Evolutionary conservation across 2,888 invertebrate species (phyloP).

Genomic region (Drosophila sordidapex): DNA sequence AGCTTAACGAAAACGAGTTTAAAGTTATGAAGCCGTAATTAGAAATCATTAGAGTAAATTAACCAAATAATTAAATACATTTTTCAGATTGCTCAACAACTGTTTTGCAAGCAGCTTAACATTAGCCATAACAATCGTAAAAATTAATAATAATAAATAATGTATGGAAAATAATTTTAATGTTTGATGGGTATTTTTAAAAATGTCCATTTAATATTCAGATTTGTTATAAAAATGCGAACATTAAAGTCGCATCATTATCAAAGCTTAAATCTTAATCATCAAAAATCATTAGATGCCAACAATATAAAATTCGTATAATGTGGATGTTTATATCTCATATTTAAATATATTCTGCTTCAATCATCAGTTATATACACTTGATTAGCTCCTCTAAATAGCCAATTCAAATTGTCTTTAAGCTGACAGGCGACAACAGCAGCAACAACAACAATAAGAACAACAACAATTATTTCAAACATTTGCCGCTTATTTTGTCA

Average conservation of each 20-base stretch:
- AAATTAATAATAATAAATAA: background rate
- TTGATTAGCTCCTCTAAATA: slow-evolving; percentile 30
- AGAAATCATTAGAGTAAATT: slow-evolving; percentile 30
- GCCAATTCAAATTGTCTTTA: slow-evolving; percentile 39
- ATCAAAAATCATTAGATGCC: background rate
- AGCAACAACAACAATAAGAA: slow-evolving; percentile 38
- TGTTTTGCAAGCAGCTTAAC: slow-evolving; percentile 3
- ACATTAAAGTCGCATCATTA: background rate
- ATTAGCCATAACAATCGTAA: background rate
- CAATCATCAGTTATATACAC: slow-evolving; percentile 10
- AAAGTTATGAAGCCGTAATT: slow-evolving; percentile 12
- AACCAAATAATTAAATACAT: slow-evolving; percentile 23
- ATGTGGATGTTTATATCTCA: background rate
- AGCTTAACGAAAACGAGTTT: background rate
- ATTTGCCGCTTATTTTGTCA: slow-evolving; percentile 76
- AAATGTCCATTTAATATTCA: background rate
- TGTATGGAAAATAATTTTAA: background rate
- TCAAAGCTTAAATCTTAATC: background rate
- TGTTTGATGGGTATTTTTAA: background rate
- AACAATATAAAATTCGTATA: background rate
- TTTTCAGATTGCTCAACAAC: slow-evolving; percentile 12
- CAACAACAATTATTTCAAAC: slow-evolving; percentile 65
- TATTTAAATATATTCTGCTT: background rate
- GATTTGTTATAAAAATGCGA: background rate
- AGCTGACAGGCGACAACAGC: slow-evolving; percentile 58